Conservation (phyloP, 1,140 invertebrate species). For the Orchesella cincta region DNA sequence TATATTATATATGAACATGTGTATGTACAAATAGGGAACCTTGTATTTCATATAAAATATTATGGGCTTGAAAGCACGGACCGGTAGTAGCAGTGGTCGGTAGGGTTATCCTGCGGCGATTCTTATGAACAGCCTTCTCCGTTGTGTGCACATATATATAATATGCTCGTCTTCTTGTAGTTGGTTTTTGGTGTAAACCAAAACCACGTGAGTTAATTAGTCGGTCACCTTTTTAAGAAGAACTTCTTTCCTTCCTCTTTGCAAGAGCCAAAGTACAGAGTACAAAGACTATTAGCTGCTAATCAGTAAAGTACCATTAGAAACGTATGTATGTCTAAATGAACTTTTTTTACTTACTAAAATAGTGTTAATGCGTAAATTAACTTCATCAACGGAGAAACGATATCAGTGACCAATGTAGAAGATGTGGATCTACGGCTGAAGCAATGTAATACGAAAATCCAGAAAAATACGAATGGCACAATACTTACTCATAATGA, state of each 20-base stretch:
- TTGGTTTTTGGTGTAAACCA: conserved; percentile 3
- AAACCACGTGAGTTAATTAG: conserved; percentile 39
- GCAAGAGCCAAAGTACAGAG: not conserved
- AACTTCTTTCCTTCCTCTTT: not conserved
- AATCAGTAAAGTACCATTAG: not conserved
- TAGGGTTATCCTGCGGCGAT: conserved; percentile 3
- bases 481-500: too few relatives aligned
- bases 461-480: too few relatives aligned
- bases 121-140: not conserved
- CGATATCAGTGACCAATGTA: too few relatives aligned
- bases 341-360: not conserved
- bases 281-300: not conserved
- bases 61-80: too few relatives aligned
- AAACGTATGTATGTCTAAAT: too few relatives aligned
- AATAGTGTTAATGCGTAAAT: not conserved
- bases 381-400: not conserved
- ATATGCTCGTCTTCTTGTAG: conserved; percentile 2
- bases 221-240: conserved; percentile 30
- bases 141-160: not conserved
- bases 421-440: too few relatives aligned
- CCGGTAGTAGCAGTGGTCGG: too few relatives aligned
- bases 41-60: too few relatives aligned
- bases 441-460: too few relatives aligned
- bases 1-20: not conserved
- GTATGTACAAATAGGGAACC: not conserved